These are phyloP conservation scores for Dicranocentrus wangi DNA, from an alignment of 2,888 invertebrate species.

Conservation along the genomic window DNA sequence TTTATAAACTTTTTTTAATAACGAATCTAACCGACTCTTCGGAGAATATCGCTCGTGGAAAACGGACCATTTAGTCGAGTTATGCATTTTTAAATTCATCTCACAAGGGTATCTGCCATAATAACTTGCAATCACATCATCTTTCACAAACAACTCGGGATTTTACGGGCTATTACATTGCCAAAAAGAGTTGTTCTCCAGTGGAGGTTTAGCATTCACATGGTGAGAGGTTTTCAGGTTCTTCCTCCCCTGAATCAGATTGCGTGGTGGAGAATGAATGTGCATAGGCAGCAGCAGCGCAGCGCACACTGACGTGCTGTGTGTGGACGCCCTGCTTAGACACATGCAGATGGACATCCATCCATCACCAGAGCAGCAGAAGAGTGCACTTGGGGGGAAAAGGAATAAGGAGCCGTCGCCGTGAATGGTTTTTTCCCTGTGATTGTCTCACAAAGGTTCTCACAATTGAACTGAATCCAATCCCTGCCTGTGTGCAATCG, in stretches of 20 bases:
- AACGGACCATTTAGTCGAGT: background rate
- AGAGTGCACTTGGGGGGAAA: background rate
- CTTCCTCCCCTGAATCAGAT: conserved; percentile 39
- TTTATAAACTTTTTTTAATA: too few species aligned
- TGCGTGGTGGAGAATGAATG: conserved; percentile 5
- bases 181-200: conserved; percentile 57
- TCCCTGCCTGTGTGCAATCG: too few species aligned
- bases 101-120: conserved; percentile 1
- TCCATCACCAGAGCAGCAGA: background rate
- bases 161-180: conserved; percentile 53
- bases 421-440: background rate
- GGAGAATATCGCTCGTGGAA: background rate
- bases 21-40: too few species aligned
- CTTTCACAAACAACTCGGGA: background rate
- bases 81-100: background rate
- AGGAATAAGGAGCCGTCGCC: background rate
- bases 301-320: too few species aligned
- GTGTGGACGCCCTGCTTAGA: conserved; percentile 40
- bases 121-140: conserved; percentile 24
- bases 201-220: conserved; percentile 22
- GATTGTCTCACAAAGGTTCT: conserved; percentile 1
- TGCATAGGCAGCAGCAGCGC: background rate
- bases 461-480: background rate
- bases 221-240: conserved; percentile 3
- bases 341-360: background rate